Percentiles rank a stretch among this genome's conserved stretches.
These are phyloP conservation scores for Dicentrarchus labrax DNA, from an alignment of 2,113 vertebrate species.

Conservation along the genomic window DNA sequence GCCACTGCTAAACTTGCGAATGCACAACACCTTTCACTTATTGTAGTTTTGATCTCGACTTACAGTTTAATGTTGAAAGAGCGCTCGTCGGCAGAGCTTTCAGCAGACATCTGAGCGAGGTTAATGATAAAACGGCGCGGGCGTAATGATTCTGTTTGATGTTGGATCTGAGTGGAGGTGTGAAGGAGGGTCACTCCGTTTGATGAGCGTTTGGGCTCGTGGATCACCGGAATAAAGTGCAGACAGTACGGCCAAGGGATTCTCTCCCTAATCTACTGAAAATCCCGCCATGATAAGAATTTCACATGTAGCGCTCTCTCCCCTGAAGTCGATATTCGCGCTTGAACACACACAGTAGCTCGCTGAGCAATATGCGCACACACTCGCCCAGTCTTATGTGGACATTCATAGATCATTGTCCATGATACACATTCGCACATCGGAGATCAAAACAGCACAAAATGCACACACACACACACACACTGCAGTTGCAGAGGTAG, in stretches of 20 bases:
- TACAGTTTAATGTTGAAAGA: conserved; percentile 52
- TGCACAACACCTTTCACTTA: conserved; percentile 38
- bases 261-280: conserved; percentile 61
- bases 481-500: conserved; percentile 78
- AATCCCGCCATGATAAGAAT: conserved; percentile 60
- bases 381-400: neutral
- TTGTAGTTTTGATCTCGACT: conserved; percentile 55
- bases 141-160: conserved; percentile 64
- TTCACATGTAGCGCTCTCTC: conserved; percentile 36
- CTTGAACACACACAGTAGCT: conserved; percentile 24
- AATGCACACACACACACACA: conserved; percentile 18
- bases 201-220: conserved; percentile 60
- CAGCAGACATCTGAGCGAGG: conserved; percentile 51
- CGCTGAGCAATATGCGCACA: neutral
- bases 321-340: conserved; percentile 54
- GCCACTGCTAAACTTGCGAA: conserved; percentile 9
- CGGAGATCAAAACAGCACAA: neutral
- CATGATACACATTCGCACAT: conserved; percentile 23
- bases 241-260: conserved; percentile 44
- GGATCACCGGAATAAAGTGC: conserved; percentile 33
- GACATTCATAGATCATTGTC: conserved; percentile 30
- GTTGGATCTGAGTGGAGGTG: conserved; percentile 60
- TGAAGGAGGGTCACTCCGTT: conserved; percentile 43
- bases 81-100: conserved; percentile 35
- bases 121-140: conserved; percentile 58